Evolutionary conservation across 2,797 vertebrate species (phyloP), one percentile per base, ranked within the genome.

Genomic region (Danio albolineatus): DNA sequence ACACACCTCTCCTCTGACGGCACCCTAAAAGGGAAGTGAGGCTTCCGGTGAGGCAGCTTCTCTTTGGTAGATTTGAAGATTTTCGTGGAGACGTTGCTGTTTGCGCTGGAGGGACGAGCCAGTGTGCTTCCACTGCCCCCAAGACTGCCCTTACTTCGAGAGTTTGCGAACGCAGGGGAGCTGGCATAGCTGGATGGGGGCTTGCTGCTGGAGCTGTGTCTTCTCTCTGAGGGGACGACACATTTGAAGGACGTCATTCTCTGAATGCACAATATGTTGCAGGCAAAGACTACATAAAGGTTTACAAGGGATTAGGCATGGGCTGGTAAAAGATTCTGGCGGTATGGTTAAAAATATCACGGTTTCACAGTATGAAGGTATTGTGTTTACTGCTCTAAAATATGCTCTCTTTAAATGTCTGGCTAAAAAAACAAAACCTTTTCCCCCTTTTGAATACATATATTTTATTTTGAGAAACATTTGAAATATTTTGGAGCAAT

Each of bases 11-110:
- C 94, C 46, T 94, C 91, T 82, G 95, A 96, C 88, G 93, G 93
- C 90, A 91, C 92, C 95, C 95, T 95, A 90, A 94, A 93, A 80
- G 95, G 90, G 89, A 95, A 94, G 84, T 95, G 93, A 84, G 95
- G 92, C 93, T 95, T 96, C 92, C 96, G 95, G 88, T 95, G 95
- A 92, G 94, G 96, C 89, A 94, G 93, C 94, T 98, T 99, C 87
- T 99, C 97, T 99, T 98, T 99, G 98, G 98, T 94, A 89, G 95
- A 93, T 96, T 98, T 98, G 85, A 94, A 90, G 89, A 95, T 93
- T 96, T 96, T 98, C 89, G 95, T 94, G 90, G 95, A 88, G 54
- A 94, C 91, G 38, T 94, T 83, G 85, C 91, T 93, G 86, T 95
- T 93, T 88, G 94, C 94, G 81, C 94, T 87, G 70, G 94, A 92